Evolutionary conservation across 2,888 invertebrate genomes (phyloP).

Genomic region (Theretra japonica): DNA sequence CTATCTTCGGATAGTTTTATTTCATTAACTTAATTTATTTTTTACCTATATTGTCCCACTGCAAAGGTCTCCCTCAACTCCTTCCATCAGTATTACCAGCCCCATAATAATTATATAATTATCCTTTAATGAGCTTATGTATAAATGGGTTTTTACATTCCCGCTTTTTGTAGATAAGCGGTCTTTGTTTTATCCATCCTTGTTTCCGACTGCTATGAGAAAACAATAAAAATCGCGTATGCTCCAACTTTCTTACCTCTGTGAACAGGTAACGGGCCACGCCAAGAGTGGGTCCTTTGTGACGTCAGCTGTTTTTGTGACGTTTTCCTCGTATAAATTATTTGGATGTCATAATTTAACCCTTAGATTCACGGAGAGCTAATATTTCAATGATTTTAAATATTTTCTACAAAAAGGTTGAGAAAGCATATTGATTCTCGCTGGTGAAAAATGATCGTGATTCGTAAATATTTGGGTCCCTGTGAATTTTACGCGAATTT

Average conservation of each 20-base stretch:
- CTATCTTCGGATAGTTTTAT: too few relatives aligned
- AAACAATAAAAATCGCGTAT: background rate
- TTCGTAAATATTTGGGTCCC: background rate
- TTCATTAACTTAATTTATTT: too few relatives aligned
- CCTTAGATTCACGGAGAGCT: constrained; percentile 1
- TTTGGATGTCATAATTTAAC: constrained; percentile 15
- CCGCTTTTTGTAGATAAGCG: too few relatives aligned
- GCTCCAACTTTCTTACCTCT: background rate
- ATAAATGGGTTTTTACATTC: too few relatives aligned
- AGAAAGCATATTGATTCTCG: background rate
- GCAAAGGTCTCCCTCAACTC: too few relatives aligned
- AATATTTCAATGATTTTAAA: constrained; percentile 4
- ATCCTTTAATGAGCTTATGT: too few relatives aligned
- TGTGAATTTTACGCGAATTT: too few relatives aligned
- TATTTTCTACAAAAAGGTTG: background rate
- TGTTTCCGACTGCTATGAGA: too few relatives aligned
- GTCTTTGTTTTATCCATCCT: too few relatives aligned
- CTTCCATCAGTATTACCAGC: too few relatives aligned
- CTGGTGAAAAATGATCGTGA: background rate
- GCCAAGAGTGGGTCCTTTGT: constrained; percentile 10
- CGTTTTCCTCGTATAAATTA: constrained; percentile 22
- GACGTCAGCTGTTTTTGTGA: constrained; percentile 23
- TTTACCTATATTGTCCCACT: too few relatives aligned
- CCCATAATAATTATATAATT: too few relatives aligned
- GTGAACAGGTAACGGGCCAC: constrained; percentile 1